Base-by-base conservation (phyloP, 2,113 vertebrate species). In the Leptobrachium ailaonicum region DNA sequence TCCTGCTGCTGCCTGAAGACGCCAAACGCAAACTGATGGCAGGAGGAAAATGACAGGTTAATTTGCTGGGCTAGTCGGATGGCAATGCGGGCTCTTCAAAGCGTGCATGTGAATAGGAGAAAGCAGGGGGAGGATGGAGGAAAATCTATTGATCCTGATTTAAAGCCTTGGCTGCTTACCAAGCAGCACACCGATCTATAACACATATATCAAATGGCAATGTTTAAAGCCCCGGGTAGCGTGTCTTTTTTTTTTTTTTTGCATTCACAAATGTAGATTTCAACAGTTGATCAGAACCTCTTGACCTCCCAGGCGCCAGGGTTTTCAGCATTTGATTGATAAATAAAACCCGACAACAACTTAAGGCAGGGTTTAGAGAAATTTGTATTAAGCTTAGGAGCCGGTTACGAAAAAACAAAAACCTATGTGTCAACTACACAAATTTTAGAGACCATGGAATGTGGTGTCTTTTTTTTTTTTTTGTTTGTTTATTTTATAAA, bases 11-110 rank as follows among this genome's bases (percentile, higher is more conserved):
- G 32, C 66, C 66, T 10, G 47, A 32, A 68, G 75, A 44, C 7
- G 43, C 20, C 7, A 6, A 10, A 2, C 11, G 62, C 71, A 43
- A 58, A 32, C 7, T 58, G 63, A 67, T 45, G 42, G 71, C 71
- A 67, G 62, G 40, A 45, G 43, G 77, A 62, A 66, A 73, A 80
- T 58, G 77, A 80, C 77, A 67, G 77, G 77, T 80, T 80, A 80
- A 80, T 73, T 73, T 80, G 77, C 53, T 56, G 32, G 62, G 68
- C 41, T 73, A 45, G 14, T 66, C 5, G 2, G 7, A 68, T 32
- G 20, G 20, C 20, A 60, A 79, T 41, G 60, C 54, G 77, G 54
- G 77, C 44, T 71, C 58, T 78, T 41, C 43, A 53, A 53, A 60
- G 44, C 56, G 20, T 72, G 69, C 66, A 73, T 10, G 60, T 64